phyloP scores from a whole-genome alignment of 2,113 vertebrate genomes.

The Nettapus auritus region DNA sequence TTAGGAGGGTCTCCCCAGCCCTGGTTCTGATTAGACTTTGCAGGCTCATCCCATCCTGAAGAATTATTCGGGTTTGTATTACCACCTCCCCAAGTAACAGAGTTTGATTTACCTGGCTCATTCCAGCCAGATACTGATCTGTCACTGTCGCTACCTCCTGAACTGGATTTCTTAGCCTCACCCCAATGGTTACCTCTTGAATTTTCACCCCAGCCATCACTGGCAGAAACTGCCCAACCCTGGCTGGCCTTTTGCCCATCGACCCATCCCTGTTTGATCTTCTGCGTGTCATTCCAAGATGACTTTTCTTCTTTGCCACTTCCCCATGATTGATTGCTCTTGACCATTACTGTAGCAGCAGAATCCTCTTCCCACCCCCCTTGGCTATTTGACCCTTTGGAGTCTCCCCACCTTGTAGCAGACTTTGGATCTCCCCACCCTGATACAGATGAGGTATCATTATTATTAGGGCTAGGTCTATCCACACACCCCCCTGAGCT shows the following conservation, averaged over 20 bases:
- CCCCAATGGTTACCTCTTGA: slow-evolving; percentile 89
- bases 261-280: slow-evolving; percentile 86
- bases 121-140: slow-evolving; percentile 92
- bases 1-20: slow-evolving; percentile 87
- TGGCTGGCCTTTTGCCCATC: slow-evolving; percentile 78
- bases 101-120: slow-evolving; percentile 83
- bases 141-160: slow-evolving; percentile 89
- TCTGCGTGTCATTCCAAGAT: slow-evolving; percentile 89
- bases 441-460: slow-evolving; percentile 79
- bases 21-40: slow-evolving; percentile 83
- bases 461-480: slow-evolving; percentile 78
- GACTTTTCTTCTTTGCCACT: slow-evolving; percentile 83
- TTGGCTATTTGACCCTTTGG: slow-evolving; percentile 86
- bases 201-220: slow-evolving; percentile 82
- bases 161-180: slow-evolving; percentile 87
- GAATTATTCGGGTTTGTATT: slow-evolving; percentile 80
- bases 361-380: slow-evolving; percentile 83
- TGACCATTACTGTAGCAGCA: slow-evolving; percentile 82
- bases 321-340: slow-evolving; percentile 84
- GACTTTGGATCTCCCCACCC: slow-evolving; percentile 86
- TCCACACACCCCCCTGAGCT: slow-evolving; percentile 88
- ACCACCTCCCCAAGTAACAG: slow-evolving; percentile 87
- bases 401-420: slow-evolving; percentile 86
- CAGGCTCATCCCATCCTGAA: slow-evolving; percentile 84
- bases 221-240: slow-evolving; percentile 81